A percentile compares a stretch with the other conserved stretches of the same genome.
These are phyloP conservation scores for Heterodera carotae DNA, from an alignment of 1,140 invertebrate genomes.

Conservation along the genomic window DNA sequence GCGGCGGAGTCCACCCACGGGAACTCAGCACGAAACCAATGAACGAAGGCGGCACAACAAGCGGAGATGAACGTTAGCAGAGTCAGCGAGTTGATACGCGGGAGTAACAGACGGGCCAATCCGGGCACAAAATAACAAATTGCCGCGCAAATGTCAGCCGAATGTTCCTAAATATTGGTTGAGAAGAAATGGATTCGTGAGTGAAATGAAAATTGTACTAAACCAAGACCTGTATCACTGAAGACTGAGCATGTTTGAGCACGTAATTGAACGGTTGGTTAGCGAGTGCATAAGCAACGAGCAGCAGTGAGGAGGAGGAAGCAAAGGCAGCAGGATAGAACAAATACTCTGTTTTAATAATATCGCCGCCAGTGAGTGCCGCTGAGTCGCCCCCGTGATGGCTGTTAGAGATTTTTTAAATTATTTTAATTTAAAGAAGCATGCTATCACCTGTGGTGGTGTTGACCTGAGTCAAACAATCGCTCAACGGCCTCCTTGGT, in stretches of 20 bases:
- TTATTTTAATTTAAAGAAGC: background rate
- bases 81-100: constrained; percentile 59
- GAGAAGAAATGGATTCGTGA: background rate
- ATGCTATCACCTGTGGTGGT: constrained; percentile 52
- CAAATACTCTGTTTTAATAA: constrained; percentile 26
- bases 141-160: constrained; percentile 60
- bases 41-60: constrained; percentile 47
- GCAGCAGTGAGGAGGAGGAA: constrained; percentile 46
- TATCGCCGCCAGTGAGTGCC: constrained; percentile 24
- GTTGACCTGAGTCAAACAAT: constrained; percentile 59
- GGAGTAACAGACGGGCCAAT: constrained; percentile 57
- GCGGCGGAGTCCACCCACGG: constrained; percentile 57
- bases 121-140: constrained; percentile 62
- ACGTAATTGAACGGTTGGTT: constrained; percentile 63
- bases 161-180: constrained; percentile 55
- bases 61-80: constrained; percentile 48
- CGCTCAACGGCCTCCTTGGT: constrained; percentile 61
- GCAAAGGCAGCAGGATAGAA: constrained; percentile 52
- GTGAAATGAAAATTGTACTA: background rate
- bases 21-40: constrained; percentile 50
- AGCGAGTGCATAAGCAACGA: constrained; percentile 58
- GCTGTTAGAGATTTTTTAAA: background rate
- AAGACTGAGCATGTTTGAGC: constrained; percentile 53
- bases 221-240: constrained; percentile 45
- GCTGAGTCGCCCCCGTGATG: constrained; percentile 36